Evolutionary conservation across 23 tunicate genomes (phyloP).

Genomic region (Botrylloides violaceus): DNA sequence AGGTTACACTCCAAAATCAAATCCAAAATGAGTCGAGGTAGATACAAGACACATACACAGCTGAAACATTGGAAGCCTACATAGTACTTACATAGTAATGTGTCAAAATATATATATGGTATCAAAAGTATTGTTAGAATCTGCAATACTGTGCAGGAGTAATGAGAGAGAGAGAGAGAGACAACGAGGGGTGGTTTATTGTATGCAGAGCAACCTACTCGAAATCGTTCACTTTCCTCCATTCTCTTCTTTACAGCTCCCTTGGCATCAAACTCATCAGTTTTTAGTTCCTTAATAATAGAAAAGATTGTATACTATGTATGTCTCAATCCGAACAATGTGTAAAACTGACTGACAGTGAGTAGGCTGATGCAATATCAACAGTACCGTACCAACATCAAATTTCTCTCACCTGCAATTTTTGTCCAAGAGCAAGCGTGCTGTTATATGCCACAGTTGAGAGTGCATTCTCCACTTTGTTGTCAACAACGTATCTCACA

Average conservation of each 20-base stretch:
- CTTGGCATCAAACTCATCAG: constrained; percentile 49
- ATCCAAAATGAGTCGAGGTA: too few species aligned
- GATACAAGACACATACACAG: too few species aligned
- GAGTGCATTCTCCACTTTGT: constrained; percentile 9
- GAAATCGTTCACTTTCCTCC: constrained; percentile 24
- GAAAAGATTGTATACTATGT: background rate
- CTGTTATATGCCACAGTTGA: constrained; percentile 48
- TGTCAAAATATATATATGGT: too few species aligned
- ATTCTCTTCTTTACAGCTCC: constrained; percentile 40
- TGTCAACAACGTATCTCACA: constrained; percentile 20
- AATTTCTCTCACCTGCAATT: constrained; percentile 27
- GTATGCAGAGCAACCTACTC: constrained; percentile 26
- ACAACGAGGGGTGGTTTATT: too few species aligned
- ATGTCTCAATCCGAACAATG: background rate
- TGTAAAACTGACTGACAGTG: background rate
- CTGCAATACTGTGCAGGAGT: too few species aligned
- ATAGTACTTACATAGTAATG: too few species aligned
- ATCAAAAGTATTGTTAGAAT: too few species aligned
- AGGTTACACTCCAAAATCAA: too few species aligned
- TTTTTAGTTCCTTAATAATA: constrained; percentile 47
- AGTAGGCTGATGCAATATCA: background rate
- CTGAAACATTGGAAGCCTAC: too few species aligned
- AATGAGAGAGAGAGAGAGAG: too few species aligned
- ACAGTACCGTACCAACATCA: background rate
- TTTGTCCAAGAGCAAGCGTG: constrained; percentile 47